A percentile compares a stretch with the other conserved stretches of the same genome.
Evolutionary conservation across 2,888 invertebrate genomes (phyloP).

Genomic region (Campoletis raptor): DNA sequence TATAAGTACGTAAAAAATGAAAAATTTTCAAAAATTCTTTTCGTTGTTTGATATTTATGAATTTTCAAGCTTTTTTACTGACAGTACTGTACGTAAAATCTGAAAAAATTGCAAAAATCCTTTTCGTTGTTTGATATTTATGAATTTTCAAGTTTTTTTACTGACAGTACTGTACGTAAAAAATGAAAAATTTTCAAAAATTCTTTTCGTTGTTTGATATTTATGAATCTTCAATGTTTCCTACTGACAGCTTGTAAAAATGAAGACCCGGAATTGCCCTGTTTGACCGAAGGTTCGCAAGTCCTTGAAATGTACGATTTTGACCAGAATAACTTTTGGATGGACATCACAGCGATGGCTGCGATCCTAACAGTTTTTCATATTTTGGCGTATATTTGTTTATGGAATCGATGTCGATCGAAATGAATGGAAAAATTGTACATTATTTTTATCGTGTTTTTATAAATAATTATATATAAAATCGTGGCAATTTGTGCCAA

Average conservation of each 20-base stretch:
- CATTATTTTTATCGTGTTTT: neutral
- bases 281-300: constrained; percentile 89
- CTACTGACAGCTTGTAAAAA: constrained; percentile 87
- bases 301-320: constrained; percentile 92
- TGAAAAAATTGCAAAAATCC: neutral
- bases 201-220: neutral
- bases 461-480: neutral
- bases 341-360: constrained; percentile 89
- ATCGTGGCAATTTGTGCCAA: neutral
- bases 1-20: constrained; percentile 87
- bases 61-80: neutral
- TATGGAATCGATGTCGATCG: constrained; percentile 86
- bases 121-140: neutral
- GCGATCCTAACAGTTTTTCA: constrained; percentile 90
- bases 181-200: neutral
- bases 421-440: constrained; percentile 39
- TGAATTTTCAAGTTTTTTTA: neutral
- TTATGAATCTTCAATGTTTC: neutral
- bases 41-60: neutral
- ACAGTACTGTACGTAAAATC: constrained; percentile 87
- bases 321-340: constrained; percentile 87
- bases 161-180: no score
- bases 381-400: constrained; percentile 89
- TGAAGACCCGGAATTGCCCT: constrained; percentile 88
- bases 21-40: neutral